Percentiles rank a stretch among this genome's conserved stretches.
Conservation (phyloP, 2,888 invertebrate genomes). For the Lymantria dispar region DNA sequence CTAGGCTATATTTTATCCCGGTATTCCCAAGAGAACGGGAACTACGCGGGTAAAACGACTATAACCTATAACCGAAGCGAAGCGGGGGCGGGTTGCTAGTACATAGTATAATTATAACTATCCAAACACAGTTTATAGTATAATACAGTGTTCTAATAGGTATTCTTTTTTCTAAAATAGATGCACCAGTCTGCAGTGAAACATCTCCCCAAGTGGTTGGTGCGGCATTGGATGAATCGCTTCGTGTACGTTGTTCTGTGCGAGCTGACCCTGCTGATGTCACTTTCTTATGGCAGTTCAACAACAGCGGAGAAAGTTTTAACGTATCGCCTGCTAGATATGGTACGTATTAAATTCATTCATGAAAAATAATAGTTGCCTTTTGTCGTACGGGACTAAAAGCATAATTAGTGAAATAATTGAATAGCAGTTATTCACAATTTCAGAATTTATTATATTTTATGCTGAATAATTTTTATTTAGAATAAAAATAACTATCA, state of each 20-base stretch:
- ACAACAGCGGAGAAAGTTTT: constrained; percentile 93
- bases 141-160: neutral
- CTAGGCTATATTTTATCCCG: no score
- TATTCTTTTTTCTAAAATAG: constrained; percentile 58
- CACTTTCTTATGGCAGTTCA: constrained; percentile 94
- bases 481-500: no score
- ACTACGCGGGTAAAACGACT: no score
- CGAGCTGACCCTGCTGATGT: constrained; percentile 93
- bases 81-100: no score
- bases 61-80: no score
- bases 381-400: no score
- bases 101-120: neutral
- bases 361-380: neutral
- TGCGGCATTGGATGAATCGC: constrained; percentile 91
- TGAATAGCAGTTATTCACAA: no score
- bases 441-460: no score
- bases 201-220: constrained; percentile 90
- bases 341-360: constrained; percentile 32
- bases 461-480: no score
- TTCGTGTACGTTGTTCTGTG: constrained; percentile 91
- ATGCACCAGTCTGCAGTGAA: constrained; percentile 91
- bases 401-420: no score
- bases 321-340: constrained; percentile 88
- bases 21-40: no score
- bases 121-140: neutral